Evolutionary conservation across 2,113 vertebrate species (phyloP), one percentile per base, ranked within the genome.

Genomic region (Notothenia coriiceps): DNA sequence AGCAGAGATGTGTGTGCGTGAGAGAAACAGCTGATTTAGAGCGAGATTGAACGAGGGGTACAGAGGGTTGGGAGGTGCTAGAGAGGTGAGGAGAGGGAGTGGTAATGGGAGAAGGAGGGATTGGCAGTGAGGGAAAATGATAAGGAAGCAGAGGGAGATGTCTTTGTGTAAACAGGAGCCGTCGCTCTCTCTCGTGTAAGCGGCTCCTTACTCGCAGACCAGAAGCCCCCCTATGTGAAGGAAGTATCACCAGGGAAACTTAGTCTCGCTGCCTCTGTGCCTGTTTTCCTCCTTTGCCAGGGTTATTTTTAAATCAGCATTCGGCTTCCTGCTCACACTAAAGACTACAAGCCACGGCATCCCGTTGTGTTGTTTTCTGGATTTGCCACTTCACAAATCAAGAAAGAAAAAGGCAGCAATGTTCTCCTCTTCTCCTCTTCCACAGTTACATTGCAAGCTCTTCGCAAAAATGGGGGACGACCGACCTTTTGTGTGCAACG

Each of bases 391-490:
- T 89, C 55, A 77, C 83, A 66, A 63, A 80, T 84, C 80, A 65
- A 84, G 67, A 81, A 79, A 85, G 29, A 88, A 81, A 49, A 74
- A 77, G 17, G 12, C 84, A 93, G 77, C 91, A 87, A 95, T 95
- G 95, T 95, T 94, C 88, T 95, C 86, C 72, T 93, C 90, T 92
- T 95, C 89, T 94, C 80, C 88, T 92, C 78, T 93, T 79, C 86
- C 90, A 74, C 95, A 96, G 95, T 91, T 95, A 90, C 90, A 94
- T 80, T 95, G 94, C 94, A 96, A 89, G 92, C 88, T 94, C 85
- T 94, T 96, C 93, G 91, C 93, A 93, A 96, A 94, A 88, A 99
- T 99, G 98, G 98, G 98, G 91, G 98, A 99, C 92, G 98, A 99
- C 94, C 93, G 97, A 91, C 98, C 98, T 89, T 99, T 99, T 94